Base-by-base conservation (phyloP, 35 echinoderm and acorn worm species). In the Apostichopus japonicus region DNA sequence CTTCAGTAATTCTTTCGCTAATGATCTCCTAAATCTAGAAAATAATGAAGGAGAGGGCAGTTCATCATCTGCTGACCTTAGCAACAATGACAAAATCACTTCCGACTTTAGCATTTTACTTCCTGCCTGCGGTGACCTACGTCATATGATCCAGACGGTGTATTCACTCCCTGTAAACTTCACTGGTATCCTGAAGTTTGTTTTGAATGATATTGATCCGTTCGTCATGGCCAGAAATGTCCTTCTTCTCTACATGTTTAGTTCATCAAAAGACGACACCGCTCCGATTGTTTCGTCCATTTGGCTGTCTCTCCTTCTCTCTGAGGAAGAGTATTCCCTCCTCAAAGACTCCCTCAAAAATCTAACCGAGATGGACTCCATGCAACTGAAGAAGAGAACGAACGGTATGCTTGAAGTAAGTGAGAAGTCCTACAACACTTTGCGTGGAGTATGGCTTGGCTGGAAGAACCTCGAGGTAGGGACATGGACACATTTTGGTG, bases 141-240 rank as follows among this genome's bases (percentile, higher is more conserved):
- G 83, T 24, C 83, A 87, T 6, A 15, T 87, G 8, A 23, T 87
- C 14, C 1, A 87, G 19, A 87, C 83, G 8, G 56, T 87, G 6
- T 10, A 87, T 6, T 56, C 83, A 54, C 56, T 87, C 14, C 83
- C 56, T 17, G 10, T 3, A 24, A 24, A 14, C 8, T 87, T 87
- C 22, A 13, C 10, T 16, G 54, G 52, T 56, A 10, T 0, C 5
- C 56, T 87, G 0, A 16, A 65, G 5, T 87, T 87, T 87, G 58
- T 65, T 8, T 54, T 94, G 79, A 90, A 94, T 72, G 93, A 94
- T 62, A 67, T 90, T 73, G 88, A 94, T 90, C 87, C 77, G 21
- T 94, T 94, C 51, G 55, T 83, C 9, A 90, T 90, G 84, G 93
- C 93, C 6, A 90, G 93, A 65, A 94, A 94, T 94, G 93, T 94